Evolutionary conservation across 2,797 vertebrate species (phyloP).

Genomic region (Pipistrellus pygmaeus): DNA sequence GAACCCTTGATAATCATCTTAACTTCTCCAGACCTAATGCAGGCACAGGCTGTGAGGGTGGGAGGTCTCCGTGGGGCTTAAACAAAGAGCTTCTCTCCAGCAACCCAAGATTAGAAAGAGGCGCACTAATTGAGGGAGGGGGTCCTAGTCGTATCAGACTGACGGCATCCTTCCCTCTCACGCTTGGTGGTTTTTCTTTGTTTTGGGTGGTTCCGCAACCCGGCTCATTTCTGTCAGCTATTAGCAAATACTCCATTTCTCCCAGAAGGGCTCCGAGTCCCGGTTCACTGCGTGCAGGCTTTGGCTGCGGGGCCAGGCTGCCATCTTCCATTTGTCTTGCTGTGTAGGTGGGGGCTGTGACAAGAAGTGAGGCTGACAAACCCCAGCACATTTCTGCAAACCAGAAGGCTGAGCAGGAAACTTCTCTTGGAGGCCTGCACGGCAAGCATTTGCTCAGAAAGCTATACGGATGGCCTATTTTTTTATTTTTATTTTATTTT

Average conservation of each 20-base stretch:
- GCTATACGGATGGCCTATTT: not conserved
- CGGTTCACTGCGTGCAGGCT: not conserved
- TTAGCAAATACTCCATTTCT: conserved; percentile 5
- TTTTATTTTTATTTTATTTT: not conserved
- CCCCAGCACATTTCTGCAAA: conserved; percentile 38
- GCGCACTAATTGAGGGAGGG: not conserved
- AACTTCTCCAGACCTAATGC: conserved; percentile 65
- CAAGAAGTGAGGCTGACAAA: conserved; percentile 73
- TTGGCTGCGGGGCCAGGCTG: not conserved
- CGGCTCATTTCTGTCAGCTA: not conserved
- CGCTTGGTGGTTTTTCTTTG: not conserved
- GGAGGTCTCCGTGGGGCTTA: conserved; percentile 27
- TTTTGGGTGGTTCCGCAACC: not conserved
- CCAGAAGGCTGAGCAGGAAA: not conserved
- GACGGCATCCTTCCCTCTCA: not conserved
- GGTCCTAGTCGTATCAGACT: not conserved
- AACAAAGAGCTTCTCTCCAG: conserved; percentile 55
- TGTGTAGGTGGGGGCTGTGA: conserved; percentile 1
- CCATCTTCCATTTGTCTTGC: conserved; percentile 43
- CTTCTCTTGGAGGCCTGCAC: not conserved
- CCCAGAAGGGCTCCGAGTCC: not conserved
- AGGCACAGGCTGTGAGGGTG: conserved; percentile 13
- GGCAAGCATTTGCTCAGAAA: conserved; percentile 55
- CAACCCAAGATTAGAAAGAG: conserved; percentile 48
- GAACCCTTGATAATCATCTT: conserved; percentile 67